phyloP scores from a whole-genome alignment of 1,140 invertebrate species.

The Drosophila triauraria region DNA sequence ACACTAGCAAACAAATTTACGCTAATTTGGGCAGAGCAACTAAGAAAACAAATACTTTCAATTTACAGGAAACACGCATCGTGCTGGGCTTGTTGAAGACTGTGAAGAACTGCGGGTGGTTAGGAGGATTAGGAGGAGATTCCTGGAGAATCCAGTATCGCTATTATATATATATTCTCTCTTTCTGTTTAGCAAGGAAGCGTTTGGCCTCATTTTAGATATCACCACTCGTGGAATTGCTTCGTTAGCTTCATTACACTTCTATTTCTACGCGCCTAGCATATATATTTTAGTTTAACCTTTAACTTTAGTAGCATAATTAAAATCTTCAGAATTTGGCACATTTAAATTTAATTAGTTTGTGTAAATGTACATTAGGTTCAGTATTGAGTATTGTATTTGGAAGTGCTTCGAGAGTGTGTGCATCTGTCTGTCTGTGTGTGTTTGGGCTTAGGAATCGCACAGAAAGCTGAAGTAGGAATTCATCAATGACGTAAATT shows the following conservation, averaged over 20 bases:
- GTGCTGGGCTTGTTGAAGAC: constrained; percentile 31
- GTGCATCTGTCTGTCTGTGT: constrained; percentile 35
- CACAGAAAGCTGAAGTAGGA: constrained; percentile 81
- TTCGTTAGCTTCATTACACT: constrained; percentile 74
- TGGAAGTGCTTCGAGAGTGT: constrained; percentile 65
- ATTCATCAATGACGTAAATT: constrained; percentile 73
- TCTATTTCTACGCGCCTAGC: constrained; percentile 47
- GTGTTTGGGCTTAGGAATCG: constrained; percentile 69
- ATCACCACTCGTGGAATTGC: constrained; percentile 77
- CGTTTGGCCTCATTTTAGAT: constrained; percentile 79
- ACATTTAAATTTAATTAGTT: constrained; percentile 80
- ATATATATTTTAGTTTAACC: constrained; percentile 47
- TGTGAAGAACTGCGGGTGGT: constrained; percentile 41
- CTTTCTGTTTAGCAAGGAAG: constrained; percentile 59
- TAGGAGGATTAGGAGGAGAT: constrained; percentile 6
- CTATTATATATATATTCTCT: constrained; percentile 3
- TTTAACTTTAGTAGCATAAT: constrained; percentile 53
- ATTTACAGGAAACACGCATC: constrained; percentile 64
- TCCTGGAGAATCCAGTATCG: not conserved
- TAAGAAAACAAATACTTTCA: constrained; percentile 70
- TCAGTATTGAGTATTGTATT: constrained; percentile 80
- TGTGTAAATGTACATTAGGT: constrained; percentile 61
- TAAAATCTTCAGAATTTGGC: constrained; percentile 72
- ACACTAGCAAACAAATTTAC: constrained; percentile 63
- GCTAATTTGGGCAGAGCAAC: constrained; percentile 63